Conservation (phyloP, 2,797 vertebrate genomes). For the Galaxias olidus region DNA sequence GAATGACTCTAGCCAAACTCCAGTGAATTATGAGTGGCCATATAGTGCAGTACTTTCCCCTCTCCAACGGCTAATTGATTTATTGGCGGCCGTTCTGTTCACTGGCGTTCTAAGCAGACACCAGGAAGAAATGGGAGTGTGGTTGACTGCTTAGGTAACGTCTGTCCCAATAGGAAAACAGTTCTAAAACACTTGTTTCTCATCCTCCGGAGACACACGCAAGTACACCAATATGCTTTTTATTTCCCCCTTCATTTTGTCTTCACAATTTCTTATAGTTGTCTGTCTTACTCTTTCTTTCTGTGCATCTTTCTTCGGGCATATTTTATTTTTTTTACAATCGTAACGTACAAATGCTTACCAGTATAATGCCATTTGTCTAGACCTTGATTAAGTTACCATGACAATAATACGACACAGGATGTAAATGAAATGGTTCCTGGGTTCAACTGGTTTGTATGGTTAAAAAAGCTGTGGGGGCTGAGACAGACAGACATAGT, state of each 20-base stretch:
- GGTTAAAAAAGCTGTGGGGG: not conserved
- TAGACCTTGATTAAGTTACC: slow-evolving; percentile 49
- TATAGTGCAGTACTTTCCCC: not conserved
- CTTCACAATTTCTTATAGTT: no score
- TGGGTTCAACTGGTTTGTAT: slow-evolving; percentile 43
- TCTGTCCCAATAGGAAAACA: slow-evolving; percentile 67
- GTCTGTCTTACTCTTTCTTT: not conserved
- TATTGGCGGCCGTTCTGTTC: slow-evolving; percentile 44
- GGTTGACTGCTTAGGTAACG: slow-evolving; percentile 70
- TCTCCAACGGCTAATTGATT: slow-evolving; percentile 58
- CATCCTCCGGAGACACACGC: slow-evolving; percentile 31
- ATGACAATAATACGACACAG: slow-evolving; percentile 45
- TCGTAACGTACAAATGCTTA: slow-evolving; percentile 37
- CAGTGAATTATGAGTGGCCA: not conserved
- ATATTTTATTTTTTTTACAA: not conserved
- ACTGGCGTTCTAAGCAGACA: slow-evolving; percentile 56
- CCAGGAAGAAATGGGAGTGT: slow-evolving; percentile 46
- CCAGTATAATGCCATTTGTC: slow-evolving; percentile 47
- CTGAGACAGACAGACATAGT: slow-evolving; percentile 16
- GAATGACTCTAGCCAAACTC: no score
- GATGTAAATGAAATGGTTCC: slow-evolving; percentile 43
- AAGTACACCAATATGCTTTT: slow-evolving; percentile 1
- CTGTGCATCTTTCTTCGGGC: not conserved
- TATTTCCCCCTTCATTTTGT: slow-evolving; percentile 28
- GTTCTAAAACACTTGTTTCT: slow-evolving; percentile 36